A percentile compares a stretch with the other conserved stretches of the same genome.
Evolutionary conservation across 2,888 invertebrate species (phyloP).

Genomic region (Drosophila antonietae): DNA sequence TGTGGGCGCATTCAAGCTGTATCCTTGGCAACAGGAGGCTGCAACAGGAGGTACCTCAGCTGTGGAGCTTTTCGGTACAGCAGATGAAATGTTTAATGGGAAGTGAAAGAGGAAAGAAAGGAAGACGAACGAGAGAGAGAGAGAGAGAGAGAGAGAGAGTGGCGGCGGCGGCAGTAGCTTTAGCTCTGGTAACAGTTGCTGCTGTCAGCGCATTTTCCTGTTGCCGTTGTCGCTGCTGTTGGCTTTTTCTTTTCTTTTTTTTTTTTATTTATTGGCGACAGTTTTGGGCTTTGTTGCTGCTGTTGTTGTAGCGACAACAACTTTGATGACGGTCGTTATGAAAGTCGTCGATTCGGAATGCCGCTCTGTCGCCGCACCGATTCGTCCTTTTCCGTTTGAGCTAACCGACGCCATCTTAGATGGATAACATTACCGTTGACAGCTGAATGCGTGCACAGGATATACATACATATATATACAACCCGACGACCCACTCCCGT

Average conservation of each 20-base stretch:
- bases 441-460: slow-evolving; percentile 58
- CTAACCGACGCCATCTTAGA: slow-evolving; percentile 38
- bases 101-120: not conserved
- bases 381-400: slow-evolving; percentile 1
- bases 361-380: slow-evolving; percentile 43
- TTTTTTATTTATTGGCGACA: slow-evolving; percentile 67
- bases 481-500: not conserved
- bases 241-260: slow-evolving; percentile 27
- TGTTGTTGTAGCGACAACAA: slow-evolving; percentile 57
- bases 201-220: slow-evolving; percentile 70
- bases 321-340: slow-evolving; percentile 75
- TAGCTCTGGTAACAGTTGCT: slow-evolving; percentile 50
- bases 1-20: slow-evolving; percentile 31
- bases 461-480: not conserved
- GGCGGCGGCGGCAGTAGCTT: not conserved
- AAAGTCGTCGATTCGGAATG: slow-evolving; percentile 70
- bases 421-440: slow-evolving; percentile 71
- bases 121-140: not conserved
- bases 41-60: slow-evolving; percentile 27
- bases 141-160: not conserved
- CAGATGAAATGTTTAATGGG: slow-evolving; percentile 62
- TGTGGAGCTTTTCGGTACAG: slow-evolving; percentile 19
- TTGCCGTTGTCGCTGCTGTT: slow-evolving; percentile 33
- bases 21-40: slow-evolving; percentile 36
- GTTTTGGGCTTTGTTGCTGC: slow-evolving; percentile 41